phyloP scores from a whole-genome alignment of 1,140 invertebrate species.

The Mactra quadrangularis region DNA sequence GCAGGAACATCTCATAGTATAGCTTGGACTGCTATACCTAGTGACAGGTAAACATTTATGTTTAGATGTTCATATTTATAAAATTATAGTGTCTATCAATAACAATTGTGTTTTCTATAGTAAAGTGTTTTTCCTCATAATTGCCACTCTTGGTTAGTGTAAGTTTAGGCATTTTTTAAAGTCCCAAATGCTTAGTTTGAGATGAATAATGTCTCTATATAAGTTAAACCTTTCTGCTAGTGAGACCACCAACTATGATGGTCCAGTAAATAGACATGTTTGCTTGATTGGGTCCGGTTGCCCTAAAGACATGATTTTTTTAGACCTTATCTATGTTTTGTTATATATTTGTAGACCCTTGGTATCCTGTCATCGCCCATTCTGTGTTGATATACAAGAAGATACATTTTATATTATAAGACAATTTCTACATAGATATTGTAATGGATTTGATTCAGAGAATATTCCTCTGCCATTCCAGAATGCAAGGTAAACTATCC shows the following conservation, averaged over 20 bases:
- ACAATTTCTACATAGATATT: conserved; percentile 87
- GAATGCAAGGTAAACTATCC: conserved; percentile 78
- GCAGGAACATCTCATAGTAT: conserved; percentile 82
- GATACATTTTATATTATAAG: conserved; percentile 86
- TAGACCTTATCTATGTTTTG: too few relatives aligned
- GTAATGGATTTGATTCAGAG: conserved; percentile 84
- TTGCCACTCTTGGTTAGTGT: too few relatives aligned
- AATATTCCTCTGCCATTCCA: conserved; percentile 83
- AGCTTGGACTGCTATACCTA: conserved; percentile 83
- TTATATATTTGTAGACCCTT: conserved; percentile 83
- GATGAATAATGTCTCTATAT: too few relatives aligned
- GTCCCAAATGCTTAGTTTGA: too few relatives aligned
- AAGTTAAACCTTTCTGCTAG: too few relatives aligned
- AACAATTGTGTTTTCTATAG: too few relatives aligned
- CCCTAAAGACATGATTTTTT: too few relatives aligned
- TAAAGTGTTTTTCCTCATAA: too few relatives aligned
- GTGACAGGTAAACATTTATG: conserved; percentile 81
- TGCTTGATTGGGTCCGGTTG: too few relatives aligned
- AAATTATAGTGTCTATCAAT: neutral
- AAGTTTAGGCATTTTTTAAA: too few relatives aligned
- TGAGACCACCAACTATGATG: too few relatives aligned
- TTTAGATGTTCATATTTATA: neutral
- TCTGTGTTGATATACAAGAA: conserved; percentile 88
- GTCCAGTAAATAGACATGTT: too few relatives aligned
- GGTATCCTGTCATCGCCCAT: conserved; percentile 86